phyloP scores from a whole-genome alignment of 2,797 vertebrate species.

The Spea hammondii region DNA sequence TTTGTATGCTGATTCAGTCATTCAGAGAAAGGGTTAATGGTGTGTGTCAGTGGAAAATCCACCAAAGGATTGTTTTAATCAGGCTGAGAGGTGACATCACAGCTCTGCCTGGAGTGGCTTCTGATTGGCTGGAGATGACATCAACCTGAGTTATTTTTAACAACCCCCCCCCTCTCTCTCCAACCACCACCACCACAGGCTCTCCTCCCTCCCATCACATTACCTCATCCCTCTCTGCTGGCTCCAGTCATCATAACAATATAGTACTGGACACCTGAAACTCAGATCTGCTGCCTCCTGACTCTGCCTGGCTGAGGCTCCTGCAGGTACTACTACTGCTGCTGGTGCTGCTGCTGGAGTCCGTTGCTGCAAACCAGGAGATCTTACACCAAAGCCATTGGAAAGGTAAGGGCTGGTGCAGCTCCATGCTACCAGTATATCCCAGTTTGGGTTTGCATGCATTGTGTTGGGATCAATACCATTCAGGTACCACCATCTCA shows the following conservation, averaged over 20 bases:
- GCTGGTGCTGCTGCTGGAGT: constrained; percentile 33
- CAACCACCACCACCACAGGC: constrained; percentile 40
- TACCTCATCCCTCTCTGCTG: constrained; percentile 69
- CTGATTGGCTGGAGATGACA: constrained; percentile 78
- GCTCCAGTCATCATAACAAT: constrained; percentile 53
- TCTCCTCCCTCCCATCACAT: constrained; percentile 54
- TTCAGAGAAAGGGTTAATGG: constrained; percentile 23
- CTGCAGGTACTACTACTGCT: neutral
- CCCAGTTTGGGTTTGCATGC: neutral
- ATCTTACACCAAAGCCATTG: constrained; percentile 1
- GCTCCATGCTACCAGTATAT: neutral
- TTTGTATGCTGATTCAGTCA: constrained; percentile 33
- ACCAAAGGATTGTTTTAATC: constrained; percentile 52
- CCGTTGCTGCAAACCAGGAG: constrained; percentile 8
- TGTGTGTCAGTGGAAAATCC: constrained; percentile 52
- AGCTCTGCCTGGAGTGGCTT: constrained; percentile 12
- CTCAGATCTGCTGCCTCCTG: constrained; percentile 18
- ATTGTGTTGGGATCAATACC: neutral
- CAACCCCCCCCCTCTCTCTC: constrained; percentile 51
- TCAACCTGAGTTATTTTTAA: constrained; percentile 74
- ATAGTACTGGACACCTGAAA: constrained; percentile 51
- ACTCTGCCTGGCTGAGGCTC: neutral
- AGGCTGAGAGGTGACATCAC: constrained; percentile 51
- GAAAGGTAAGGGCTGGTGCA: constrained; percentile 26
- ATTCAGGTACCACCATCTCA: too few species aligned